Evolutionary conservation across 2,888 invertebrate genomes (phyloP).

Genomic region (Drosophila melanosoma): DNA sequence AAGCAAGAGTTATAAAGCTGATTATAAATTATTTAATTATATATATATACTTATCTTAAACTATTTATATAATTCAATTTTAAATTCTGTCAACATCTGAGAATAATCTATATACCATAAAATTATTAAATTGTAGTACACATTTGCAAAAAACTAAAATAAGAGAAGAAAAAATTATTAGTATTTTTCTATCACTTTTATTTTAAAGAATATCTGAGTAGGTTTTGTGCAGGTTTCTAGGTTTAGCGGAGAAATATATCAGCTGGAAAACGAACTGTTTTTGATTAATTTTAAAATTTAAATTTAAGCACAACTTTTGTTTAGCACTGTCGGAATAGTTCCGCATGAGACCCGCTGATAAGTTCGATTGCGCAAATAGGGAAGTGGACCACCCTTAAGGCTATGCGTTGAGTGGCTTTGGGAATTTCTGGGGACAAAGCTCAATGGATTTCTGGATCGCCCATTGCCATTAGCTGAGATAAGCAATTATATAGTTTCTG

Average conservation of each 20-base stretch:
- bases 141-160: background rate
- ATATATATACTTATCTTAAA: background rate
- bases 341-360: conserved; percentile 50
- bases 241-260: background rate
- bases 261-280: background rate
- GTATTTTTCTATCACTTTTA: background rate
- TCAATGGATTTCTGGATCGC: conserved; percentile 35
- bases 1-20: background rate
- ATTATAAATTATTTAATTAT: background rate
- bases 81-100: background rate
- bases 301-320: background rate
- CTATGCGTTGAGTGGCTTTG: conserved; percentile 18
- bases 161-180: background rate
- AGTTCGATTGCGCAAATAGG: conserved; percentile 44
- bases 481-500: conserved; percentile 33
- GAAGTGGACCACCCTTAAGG: conserved; percentile 57
- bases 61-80: background rate
- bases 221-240: background rate
- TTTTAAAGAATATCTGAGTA: background rate
- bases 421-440: conserved; percentile 58
- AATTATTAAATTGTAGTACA: background rate
- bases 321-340: conserved; percentile 16
- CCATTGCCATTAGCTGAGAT: conserved; percentile 29
- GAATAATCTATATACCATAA: background rate
- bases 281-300: background rate